Percentiles rank a stretch among this genome's conserved stretches.
These are phyloP conservation scores for Parascotia fuliginaria DNA, from an alignment of 2,888 invertebrate species.

Conservation along the genomic window DNA sequence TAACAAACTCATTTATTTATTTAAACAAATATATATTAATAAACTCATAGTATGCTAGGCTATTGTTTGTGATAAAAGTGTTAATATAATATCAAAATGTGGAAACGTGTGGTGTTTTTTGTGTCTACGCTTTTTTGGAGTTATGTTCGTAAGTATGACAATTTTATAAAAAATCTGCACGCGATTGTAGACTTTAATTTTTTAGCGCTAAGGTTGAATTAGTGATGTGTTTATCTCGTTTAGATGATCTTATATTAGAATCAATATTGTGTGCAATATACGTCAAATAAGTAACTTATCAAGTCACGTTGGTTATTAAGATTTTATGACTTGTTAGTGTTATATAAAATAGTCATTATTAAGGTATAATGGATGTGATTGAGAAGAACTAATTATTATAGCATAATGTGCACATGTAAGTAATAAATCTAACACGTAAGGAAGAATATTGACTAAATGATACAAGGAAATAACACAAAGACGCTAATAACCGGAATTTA, in stretches of 20 bases:
- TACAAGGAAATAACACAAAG: too few relatives aligned
- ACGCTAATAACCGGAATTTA: too few relatives aligned
- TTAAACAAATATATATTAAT: conserved; percentile 15
- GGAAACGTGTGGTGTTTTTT: conserved; percentile 50
- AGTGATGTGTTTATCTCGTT: not conserved
- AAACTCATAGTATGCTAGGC: conserved; percentile 7
- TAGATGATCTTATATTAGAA: not conserved
- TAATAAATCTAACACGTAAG: not conserved
- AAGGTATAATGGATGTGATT: not conserved
- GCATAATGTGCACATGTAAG: not conserved
- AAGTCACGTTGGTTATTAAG: conserved; percentile 33
- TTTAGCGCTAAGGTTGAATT: conserved; percentile 6
- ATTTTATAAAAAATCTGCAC: conserved; percentile 1
- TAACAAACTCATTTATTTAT: conserved; percentile 14
- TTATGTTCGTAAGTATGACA: conserved; percentile 53
- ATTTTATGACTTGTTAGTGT: conserved; percentile 16
- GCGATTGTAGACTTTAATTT: conserved; percentile 11
- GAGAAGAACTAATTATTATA: not conserved
- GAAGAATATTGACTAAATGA: too few relatives aligned
- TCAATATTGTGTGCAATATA: conserved; percentile 17
- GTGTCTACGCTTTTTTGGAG: conserved; percentile 56
- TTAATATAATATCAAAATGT: conserved; percentile 49
- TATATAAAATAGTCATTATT: not conserved
- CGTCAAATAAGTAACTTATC: conserved; percentile 7
- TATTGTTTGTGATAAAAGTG: conserved; percentile 30